These are phyloP conservation scores for Falco peregrinus DNA, from an alignment of 2,797 vertebrate genomes.

Conservation along the genomic window DNA sequence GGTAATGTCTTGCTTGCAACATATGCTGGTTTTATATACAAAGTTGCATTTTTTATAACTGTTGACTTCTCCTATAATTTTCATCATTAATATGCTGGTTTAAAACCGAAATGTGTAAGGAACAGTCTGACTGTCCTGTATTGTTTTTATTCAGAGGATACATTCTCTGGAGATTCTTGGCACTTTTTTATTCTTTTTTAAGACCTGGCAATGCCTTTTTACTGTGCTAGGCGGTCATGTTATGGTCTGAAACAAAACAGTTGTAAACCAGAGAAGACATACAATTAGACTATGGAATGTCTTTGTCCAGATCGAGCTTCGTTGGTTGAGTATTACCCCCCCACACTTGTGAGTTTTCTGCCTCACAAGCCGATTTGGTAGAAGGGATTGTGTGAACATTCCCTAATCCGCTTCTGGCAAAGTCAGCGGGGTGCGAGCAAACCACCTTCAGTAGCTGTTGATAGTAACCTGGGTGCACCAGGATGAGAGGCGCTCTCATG, in stretches of 20 bases:
- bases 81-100: background rate
- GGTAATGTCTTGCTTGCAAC: background rate
- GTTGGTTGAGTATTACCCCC: background rate
- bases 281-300: background rate
- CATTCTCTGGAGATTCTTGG: background rate
- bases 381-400: background rate
- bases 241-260: background rate
- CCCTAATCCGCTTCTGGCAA: background rate
- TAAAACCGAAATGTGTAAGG: background rate
- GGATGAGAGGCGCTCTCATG: background rate
- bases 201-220: background rate
- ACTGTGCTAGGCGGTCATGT: background rate
- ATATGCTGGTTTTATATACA: background rate
- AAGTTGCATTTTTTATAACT: background rate
- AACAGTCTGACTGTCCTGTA: background rate
- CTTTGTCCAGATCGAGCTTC: background rate
- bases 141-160: background rate
- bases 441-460: background rate
- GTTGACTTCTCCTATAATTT: background rate
- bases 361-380: background rate
- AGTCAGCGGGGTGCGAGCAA: background rate
- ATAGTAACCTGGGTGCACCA: too few species aligned
- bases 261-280: background rate
- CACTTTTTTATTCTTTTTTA: background rate
- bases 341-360: background rate